Percentiles rank a stretch among this genome's conserved stretches.
Evolutionary conservation across 2,888 invertebrate species (phyloP).

Genomic region (Xestia c-nigrum): DNA sequence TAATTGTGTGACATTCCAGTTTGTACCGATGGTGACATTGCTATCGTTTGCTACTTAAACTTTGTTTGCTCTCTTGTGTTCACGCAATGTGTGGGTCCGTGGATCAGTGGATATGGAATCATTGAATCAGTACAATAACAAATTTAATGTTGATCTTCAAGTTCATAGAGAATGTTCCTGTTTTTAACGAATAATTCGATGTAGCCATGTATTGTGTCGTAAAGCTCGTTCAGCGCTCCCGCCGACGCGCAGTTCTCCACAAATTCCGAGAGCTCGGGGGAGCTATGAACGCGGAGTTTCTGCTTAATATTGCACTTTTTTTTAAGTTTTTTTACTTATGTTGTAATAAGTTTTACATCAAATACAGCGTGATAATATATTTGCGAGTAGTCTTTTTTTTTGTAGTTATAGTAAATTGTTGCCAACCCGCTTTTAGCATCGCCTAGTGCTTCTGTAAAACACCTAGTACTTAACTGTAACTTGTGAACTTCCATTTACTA

Average conservation of each 20-base stretch:
- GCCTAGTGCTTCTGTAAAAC: constrained; percentile 81
- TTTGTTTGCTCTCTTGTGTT: constrained; percentile 80
- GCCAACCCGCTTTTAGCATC: constrained; percentile 84
- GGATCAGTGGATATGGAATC: constrained; percentile 29
- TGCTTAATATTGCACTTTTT: constrained; percentile 83
- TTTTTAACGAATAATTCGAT: constrained; percentile 68
- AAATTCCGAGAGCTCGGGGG: constrained; percentile 29
- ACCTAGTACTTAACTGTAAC: constrained; percentile 60
- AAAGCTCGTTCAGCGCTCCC: constrained; percentile 28
- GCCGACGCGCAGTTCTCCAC: constrained; percentile 28
- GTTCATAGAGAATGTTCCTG: constrained; percentile 71
- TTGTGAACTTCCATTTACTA: constrained; percentile 53
- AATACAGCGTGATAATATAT: constrained; percentile 87
- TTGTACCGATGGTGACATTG: constrained; percentile 79
- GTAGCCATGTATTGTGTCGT: constrained; percentile 67
- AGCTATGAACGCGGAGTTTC: constrained; percentile 27
- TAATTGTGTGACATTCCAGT: constrained; percentile 90
- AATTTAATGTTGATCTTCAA: constrained; percentile 70
- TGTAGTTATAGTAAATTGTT: constrained; percentile 75
- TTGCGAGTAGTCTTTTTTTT: constrained; percentile 80
- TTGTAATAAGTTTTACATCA: constrained; percentile 86
- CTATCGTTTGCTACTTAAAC: constrained; percentile 77
- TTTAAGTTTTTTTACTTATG: constrained; percentile 81
- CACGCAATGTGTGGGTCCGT: constrained; percentile 58
- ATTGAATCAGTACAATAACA: constrained; percentile 76